A percentile compares a stretch with the other conserved stretches of the same genome.
These are phyloP conservation scores for Branchinecta sandiegonensis DNA, from an alignment of 2,888 invertebrate species.

Conservation along the genomic window DNA sequence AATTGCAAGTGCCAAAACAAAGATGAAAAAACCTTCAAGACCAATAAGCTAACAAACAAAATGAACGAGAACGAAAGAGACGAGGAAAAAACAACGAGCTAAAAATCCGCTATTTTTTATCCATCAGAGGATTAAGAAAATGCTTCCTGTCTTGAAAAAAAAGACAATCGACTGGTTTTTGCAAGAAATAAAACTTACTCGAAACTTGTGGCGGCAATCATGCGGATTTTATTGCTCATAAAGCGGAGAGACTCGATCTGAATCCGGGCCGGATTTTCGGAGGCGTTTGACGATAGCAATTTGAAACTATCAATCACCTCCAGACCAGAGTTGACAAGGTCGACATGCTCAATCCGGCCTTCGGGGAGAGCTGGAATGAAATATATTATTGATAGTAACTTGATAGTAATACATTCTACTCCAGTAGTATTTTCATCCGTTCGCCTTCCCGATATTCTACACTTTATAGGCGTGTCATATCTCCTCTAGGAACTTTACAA, in stretches of 20 bases:
- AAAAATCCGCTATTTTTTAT: too few species aligned
- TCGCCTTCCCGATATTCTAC: too few species aligned
- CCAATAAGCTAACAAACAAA: too few species aligned
- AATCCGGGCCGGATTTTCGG: constrained; percentile 53
- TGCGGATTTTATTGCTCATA: constrained; percentile 65
- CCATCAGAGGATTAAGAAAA: too few species aligned
- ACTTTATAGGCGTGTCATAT: too few species aligned
- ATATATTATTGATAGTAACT: neutral
- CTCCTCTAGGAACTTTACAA: too few species aligned
- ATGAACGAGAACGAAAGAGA: too few species aligned
- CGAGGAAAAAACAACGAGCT: too few species aligned
- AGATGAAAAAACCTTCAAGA: too few species aligned
- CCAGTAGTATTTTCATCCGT: too few species aligned
- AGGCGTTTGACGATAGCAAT: constrained; percentile 43
- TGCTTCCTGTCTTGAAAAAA: neutral
- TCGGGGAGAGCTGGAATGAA: constrained; percentile 51
- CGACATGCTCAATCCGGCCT: constrained; percentile 62
- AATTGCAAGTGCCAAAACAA: too few species aligned
- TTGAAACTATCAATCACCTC: constrained; percentile 48
- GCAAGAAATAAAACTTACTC: constrained; percentile 43
- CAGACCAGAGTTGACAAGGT: constrained; percentile 64
- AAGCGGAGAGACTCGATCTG: constrained; percentile 59
- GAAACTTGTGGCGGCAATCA: constrained; percentile 62
- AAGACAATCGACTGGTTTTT: neutral
- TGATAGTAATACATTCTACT: too few species aligned